Conservation (phyloP, 2,888 invertebrate genomes). For the Drosophila setosimentum region DNA sequence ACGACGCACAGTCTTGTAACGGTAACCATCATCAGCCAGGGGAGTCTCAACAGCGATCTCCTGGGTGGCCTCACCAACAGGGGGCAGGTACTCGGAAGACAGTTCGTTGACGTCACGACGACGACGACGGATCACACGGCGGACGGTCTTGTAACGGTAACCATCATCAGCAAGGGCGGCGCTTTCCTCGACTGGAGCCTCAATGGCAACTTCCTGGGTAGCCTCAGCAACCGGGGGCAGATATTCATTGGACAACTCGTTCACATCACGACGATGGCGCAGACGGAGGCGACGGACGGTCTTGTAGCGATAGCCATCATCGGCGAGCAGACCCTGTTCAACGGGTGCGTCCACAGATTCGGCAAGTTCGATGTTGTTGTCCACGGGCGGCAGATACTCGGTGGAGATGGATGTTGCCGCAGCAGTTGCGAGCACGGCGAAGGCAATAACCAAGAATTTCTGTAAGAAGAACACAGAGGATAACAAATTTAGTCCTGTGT, state of each 20-base stretch:
- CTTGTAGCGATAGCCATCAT: conserved; percentile 84
- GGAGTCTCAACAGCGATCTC: conserved; percentile 46
- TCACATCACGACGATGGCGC: conserved; percentile 78
- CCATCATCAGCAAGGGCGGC: conserved; percentile 66
- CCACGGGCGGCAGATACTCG: conserved; percentile 81
- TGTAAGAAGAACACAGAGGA: conserved; percentile 46
- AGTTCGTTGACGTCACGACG: conserved; percentile 77
- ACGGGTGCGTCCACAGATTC: conserved; percentile 63
- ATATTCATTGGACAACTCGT: conserved; percentile 73
- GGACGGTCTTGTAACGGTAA: conserved; percentile 75
- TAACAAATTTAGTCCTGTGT: conserved; percentile 50
- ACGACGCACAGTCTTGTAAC: conserved; percentile 77
- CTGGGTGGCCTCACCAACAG: conserved; percentile 48
- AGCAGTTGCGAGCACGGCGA: conserved; percentile 81
- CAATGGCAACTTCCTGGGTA: conserved; percentile 33
- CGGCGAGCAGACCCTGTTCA: conserved; percentile 69
- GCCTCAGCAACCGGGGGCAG: conserved; percentile 65
- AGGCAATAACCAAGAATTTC: conserved; percentile 82
- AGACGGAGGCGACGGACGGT: conserved; percentile 74
- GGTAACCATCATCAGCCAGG: conserved; percentile 78
- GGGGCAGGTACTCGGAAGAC: conserved; percentile 70
- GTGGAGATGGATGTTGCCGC: conserved; percentile 76
- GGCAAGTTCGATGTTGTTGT: conserved; percentile 71
- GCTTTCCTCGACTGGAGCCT: conserved; percentile 31
- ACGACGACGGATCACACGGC: conserved; percentile 70